Conservation (phyloP, 2,888 invertebrate species). For the Criorhina ranunculi region DNA sequence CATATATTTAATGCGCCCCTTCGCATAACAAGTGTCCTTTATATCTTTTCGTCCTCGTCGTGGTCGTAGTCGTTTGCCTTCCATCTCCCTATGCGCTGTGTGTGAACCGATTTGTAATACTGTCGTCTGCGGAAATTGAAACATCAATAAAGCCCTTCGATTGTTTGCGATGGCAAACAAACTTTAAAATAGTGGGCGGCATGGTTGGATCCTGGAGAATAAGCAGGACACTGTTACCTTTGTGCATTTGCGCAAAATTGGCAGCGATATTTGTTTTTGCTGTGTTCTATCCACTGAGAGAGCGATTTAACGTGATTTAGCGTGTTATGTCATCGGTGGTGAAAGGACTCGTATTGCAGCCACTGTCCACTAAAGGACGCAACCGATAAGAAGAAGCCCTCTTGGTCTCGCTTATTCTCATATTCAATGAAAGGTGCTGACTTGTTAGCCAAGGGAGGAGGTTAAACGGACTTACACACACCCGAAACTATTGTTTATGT, state of each 20-base stretch:
- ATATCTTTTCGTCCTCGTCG: constrained; percentile 44
- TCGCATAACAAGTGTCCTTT: constrained; percentile 65
- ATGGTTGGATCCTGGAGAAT: background rate
- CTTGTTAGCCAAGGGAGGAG: constrained; percentile 69
- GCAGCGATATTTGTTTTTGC: constrained; percentile 64
- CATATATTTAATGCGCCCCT: constrained; percentile 40
- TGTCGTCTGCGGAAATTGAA: constrained; percentile 80
- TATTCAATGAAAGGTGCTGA: constrained; percentile 75
- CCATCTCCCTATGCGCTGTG: constrained; percentile 22
- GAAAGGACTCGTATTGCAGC: constrained; percentile 68
- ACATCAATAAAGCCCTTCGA: constrained; percentile 78
- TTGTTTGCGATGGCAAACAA: constrained; percentile 70
- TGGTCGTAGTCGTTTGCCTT: constrained; percentile 38
- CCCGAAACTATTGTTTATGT: constrained; percentile 74
- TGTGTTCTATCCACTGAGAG: constrained; percentile 1
- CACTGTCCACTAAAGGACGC: constrained; percentile 43
- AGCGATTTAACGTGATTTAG: constrained; percentile 75
- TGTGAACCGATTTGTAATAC: constrained; percentile 79
- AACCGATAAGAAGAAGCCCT: constrained; percentile 50
- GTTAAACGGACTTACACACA: constrained; percentile 73
- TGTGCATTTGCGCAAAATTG: constrained; percentile 73
- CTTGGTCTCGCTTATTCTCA: constrained; percentile 42
- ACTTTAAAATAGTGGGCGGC: constrained; percentile 56
- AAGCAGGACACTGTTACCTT: constrained; percentile 50
- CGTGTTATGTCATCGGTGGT: constrained; percentile 70